phyloP scores from a whole-genome alignment of 2,888 invertebrate genomes.

The Idaea aversata region DNA sequence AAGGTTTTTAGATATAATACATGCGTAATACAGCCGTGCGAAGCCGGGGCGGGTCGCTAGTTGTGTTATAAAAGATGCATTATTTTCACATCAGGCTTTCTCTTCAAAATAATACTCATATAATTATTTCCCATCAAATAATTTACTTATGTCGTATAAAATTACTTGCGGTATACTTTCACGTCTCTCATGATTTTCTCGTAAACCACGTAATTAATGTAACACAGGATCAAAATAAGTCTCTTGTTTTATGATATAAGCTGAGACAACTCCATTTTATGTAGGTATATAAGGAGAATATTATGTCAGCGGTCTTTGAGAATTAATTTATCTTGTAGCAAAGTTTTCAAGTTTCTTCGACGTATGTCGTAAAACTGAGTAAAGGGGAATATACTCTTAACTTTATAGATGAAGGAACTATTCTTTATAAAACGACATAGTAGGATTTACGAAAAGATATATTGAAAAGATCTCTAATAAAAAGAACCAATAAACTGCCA shows the following conservation, averaged over 20 bases:
- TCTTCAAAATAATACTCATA: too few relatives aligned
- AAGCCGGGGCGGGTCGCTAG: too few relatives aligned
- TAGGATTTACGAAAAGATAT: neutral
- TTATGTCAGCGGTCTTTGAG: neutral
- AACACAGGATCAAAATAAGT: neutral
- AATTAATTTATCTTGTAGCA: constrained; percentile 1
- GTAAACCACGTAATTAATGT: neutral
- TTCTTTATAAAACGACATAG: neutral
- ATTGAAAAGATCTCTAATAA: too few relatives aligned
- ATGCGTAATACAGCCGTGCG: too few relatives aligned
- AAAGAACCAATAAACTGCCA: too few relatives aligned
- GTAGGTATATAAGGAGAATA: neutral
- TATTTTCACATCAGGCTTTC: too few relatives aligned
- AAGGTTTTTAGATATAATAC: too few relatives aligned
- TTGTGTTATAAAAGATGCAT: too few relatives aligned
- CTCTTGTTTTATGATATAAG: neutral
- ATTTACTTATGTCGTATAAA: neutral
- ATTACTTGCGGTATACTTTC: neutral
- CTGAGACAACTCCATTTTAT: neutral
- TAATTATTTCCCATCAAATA: neutral
- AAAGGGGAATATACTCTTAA: neutral
- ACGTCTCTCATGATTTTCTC: neutral
- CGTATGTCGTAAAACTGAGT: neutral
- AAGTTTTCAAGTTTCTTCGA: neutral
- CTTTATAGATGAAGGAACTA: constrained; percentile 1